Percentiles rank a stretch among this genome's conserved stretches.
phyloP scores from a whole-genome alignment of 2,888 invertebrate species.

The Campaea margaritaria region DNA sequence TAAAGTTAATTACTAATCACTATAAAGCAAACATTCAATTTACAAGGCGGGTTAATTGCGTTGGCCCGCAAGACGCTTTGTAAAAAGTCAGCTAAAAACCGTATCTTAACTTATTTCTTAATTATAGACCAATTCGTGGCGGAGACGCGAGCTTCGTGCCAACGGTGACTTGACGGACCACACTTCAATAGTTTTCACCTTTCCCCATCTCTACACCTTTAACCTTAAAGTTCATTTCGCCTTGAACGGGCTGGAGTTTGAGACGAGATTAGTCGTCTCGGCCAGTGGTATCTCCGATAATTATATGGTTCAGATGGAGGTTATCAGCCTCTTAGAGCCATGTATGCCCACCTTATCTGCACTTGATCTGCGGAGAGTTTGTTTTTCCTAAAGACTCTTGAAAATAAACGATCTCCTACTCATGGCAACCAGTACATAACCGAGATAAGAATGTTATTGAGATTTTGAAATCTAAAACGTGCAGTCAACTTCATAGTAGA shows the following conservation, averaged over 20 bases:
- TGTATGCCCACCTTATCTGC: slow-evolving; percentile 70
- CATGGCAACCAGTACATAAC: neutral
- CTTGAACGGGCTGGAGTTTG: slow-evolving; percentile 40
- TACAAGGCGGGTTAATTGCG: slow-evolving; percentile 84
- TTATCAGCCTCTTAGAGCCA: slow-evolving; percentile 80
- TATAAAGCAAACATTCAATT: slow-evolving; percentile 85
- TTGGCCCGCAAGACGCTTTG: slow-evolving; percentile 75
- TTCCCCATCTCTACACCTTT: slow-evolving; percentile 49
- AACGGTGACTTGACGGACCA: slow-evolving; percentile 63
- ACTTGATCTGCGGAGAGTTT: slow-evolving; percentile 63
- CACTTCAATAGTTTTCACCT: slow-evolving; percentile 36
- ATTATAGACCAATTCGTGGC: slow-evolving; percentile 84
- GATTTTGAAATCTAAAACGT: no score
- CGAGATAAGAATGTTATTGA: no score
- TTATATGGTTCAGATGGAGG: slow-evolving; percentile 80
- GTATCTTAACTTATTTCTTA: slow-evolving; percentile 85
- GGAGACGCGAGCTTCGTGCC: slow-evolving; percentile 75
- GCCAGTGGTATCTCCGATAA: slow-evolving; percentile 81
- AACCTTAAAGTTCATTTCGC: slow-evolving; percentile 52
- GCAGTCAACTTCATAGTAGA: no score
- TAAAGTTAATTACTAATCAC: slow-evolving; percentile 83
- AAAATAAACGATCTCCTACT: slow-evolving; percentile 5
- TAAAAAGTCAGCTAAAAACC: slow-evolving; percentile 82
- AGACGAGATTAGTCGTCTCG: slow-evolving; percentile 65
- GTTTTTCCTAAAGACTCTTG: slow-evolving; percentile 43